Conservation (phyloP, 35 echinoderm and acorn worm species). For the Ptychodera flava region DNA sequence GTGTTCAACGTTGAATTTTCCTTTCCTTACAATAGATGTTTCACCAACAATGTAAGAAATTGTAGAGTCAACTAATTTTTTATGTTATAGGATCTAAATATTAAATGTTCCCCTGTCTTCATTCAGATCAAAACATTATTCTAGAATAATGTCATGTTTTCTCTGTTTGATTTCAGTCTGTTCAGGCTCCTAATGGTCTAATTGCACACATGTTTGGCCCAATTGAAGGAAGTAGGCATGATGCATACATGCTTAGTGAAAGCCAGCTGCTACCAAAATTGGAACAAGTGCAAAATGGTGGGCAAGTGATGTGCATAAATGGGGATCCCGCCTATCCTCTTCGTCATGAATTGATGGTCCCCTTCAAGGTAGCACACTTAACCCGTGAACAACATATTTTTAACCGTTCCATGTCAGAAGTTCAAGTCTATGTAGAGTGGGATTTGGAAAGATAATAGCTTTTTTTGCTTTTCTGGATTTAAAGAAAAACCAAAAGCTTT, state of each 20-base stretch:
- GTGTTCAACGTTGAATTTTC: too few species aligned
- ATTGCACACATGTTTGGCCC: conserved; percentile 12
- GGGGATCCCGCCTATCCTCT: conserved; percentile 57
- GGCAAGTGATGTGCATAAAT: conserved; percentile 24
- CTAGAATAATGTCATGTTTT: too few species aligned
- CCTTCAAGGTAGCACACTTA: conserved; percentile 21
- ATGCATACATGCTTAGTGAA: neutral
- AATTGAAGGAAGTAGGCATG: conserved; percentile 11
- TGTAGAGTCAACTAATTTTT: too few species aligned
- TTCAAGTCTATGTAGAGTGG: conserved; percentile 27
- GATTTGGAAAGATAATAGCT: conserved; percentile 32
- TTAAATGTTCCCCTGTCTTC: too few species aligned
- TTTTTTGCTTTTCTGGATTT: conserved; percentile 32
- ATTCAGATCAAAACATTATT: too few species aligned
- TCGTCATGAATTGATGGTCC: neutral
- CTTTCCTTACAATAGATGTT: too few species aligned
- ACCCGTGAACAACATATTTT: conserved; percentile 27
- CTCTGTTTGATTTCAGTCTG: conserved; percentile 26
- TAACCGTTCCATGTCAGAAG: conserved; percentile 9
- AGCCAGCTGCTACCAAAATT: neutral
- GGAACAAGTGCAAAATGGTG: too few species aligned
- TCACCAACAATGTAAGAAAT: too few species aligned
- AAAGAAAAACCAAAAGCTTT: too few species aligned
- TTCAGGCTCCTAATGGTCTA: neutral
- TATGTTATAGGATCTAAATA: too few species aligned